Evolutionary conservation across 2,113 vertebrate species (phyloP).

Genomic region (Pollimyrus isidori): DNA sequence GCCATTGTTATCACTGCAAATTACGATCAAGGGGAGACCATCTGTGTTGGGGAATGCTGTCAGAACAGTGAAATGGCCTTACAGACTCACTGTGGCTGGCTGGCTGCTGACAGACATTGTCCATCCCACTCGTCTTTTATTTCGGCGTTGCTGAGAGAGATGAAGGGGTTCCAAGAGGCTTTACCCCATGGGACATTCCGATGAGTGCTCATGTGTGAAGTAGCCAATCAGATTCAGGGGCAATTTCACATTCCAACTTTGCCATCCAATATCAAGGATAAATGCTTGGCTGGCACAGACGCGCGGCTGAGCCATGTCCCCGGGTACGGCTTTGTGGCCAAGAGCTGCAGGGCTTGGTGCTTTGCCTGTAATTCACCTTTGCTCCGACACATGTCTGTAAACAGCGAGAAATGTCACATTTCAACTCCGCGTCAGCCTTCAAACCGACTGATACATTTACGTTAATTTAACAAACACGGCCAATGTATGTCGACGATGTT

Average conservation of each 20-base stretch:
- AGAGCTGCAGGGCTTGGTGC: neutral
- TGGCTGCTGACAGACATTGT: neutral
- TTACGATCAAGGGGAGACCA: neutral
- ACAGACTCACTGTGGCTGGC: neutral
- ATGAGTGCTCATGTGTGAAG: neutral
- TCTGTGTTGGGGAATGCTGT: neutral
- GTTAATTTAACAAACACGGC: neutral
- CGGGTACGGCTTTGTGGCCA: no score
- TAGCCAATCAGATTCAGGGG: constrained; percentile 20
- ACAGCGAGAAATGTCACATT: neutral
- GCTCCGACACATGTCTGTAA: neutral
- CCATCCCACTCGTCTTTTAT: neutral
- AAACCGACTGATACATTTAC: neutral
- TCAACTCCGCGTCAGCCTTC: neutral
- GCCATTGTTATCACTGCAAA: neutral
- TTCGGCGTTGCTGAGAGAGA: constrained; percentile 3
- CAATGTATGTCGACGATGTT: neutral
- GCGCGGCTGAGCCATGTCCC: neutral
- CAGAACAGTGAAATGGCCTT: neutral
- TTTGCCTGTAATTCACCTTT: neutral
- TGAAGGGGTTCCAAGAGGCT: constrained; percentile 13
- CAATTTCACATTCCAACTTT: constrained; percentile 21
- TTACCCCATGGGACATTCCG: constrained; percentile 17
- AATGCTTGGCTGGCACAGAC: neutral
- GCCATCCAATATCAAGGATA: constrained; percentile 55